A percentile compares a stretch with the other conserved stretches of the same genome.
phyloP scores from a whole-genome alignment of 92 coral and sea anemone species.

The Phenganax stokvisi region DNA sequence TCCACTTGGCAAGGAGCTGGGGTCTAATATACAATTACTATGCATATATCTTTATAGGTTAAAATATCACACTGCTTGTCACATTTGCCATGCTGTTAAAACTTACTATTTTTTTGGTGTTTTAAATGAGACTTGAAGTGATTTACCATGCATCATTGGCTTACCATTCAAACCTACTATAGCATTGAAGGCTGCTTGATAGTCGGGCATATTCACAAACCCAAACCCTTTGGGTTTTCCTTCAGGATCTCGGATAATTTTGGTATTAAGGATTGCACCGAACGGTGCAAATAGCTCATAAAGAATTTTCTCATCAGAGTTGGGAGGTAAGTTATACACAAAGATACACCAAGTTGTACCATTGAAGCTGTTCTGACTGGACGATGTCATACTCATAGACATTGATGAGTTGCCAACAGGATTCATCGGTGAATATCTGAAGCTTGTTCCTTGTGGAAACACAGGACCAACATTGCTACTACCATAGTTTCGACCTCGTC shows the following conservation, averaged over 20 bases:
- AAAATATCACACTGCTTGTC: constrained; percentile 23
- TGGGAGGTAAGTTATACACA: constrained; percentile 91
- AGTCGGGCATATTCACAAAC: constrained; percentile 93
- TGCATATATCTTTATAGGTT: constrained; percentile 5
- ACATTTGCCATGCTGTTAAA: constrained; percentile 12
- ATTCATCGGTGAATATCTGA: constrained; percentile 87
- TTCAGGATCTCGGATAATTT: constrained; percentile 69
- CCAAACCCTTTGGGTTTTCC: constrained; percentile 68
- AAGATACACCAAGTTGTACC: constrained; percentile 86
- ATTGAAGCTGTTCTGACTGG: constrained; percentile 55
- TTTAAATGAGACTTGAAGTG: constrained; percentile 94
- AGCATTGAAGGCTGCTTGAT: constrained; percentile 89
- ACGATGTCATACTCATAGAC: constrained; percentile 45
- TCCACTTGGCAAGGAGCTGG: neutral
- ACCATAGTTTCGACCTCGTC: constrained; percentile 54
- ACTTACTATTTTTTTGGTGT: constrained; percentile 75
- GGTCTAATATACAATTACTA: neutral
- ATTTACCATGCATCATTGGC: constrained; percentile 50
- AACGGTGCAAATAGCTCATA: constrained; percentile 88
- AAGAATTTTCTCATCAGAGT: constrained; percentile 68
- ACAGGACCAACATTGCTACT: constrained; percentile 87
- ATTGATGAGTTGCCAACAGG: constrained; percentile 51
- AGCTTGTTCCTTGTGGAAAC: constrained; percentile 83
- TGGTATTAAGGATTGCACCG: constrained; percentile 90
- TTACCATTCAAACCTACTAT: constrained; percentile 79